These are phyloP conservation scores for Oncorhynchus clarkii DNA, from an alignment of 2,113 vertebrate species.

Conservation along the genomic window DNA sequence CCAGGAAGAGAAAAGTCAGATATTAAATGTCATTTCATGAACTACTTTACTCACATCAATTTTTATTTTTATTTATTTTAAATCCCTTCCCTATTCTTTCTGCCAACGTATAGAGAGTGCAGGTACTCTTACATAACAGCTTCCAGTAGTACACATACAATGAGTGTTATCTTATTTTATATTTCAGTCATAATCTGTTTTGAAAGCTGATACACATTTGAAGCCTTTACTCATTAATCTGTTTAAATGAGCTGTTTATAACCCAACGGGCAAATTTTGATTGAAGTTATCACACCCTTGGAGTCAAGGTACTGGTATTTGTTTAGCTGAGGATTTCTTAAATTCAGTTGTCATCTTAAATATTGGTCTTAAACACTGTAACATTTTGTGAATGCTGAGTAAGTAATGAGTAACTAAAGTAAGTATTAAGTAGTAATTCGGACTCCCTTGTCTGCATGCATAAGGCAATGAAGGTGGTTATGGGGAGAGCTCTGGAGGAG, in stretches of 20 bases:
- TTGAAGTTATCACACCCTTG: background rate
- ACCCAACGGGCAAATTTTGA: background rate
- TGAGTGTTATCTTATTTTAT: background rate
- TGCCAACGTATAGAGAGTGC: background rate
- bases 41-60: conserved; percentile 43
- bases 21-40: conserved; percentile 33
- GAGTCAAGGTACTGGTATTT: background rate
- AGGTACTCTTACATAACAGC: conserved; percentile 12
- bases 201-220: background rate
- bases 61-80: no score
- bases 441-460: conserved; percentile 55
- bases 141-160: no score
- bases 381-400: background rate
- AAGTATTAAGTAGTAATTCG: background rate
- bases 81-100: conserved; percentile 13
- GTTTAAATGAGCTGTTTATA: background rate
- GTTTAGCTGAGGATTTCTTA: background rate
- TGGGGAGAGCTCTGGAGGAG: conserved; percentile 43
- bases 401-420: background rate
- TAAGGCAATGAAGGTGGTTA: conserved; percentile 43
- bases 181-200: background rate
- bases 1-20: background rate
- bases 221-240: conserved; percentile 7
- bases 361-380: background rate
- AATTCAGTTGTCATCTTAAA: background rate